phyloP scores from a whole-genome alignment of 2,888 invertebrate species.

The Lymantria monacha region DNA sequence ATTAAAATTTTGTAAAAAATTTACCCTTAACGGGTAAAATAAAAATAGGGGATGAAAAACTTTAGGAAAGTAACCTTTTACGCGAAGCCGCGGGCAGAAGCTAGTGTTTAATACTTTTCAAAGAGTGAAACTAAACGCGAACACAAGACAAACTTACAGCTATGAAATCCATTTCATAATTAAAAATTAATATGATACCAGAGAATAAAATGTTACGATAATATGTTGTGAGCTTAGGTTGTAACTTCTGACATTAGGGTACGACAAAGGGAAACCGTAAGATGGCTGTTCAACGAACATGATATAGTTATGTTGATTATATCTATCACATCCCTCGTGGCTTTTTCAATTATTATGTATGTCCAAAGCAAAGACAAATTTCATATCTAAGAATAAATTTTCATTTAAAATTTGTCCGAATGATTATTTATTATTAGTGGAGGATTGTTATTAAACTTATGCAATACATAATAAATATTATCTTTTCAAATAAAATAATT shows the following conservation, averaged over 20 bases:
- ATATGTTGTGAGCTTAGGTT: conserved; percentile 58
- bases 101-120: too few species aligned
- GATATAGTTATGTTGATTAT: conserved; percentile 64
- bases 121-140: too few species aligned
- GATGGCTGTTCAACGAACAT: conserved; percentile 55
- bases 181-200: conserved; percentile 50
- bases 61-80: too few species aligned
- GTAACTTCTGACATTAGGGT: conserved; percentile 66
- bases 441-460: not conserved
- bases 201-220: conserved; percentile 72
- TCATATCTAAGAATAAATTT: too few species aligned
- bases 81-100: too few species aligned
- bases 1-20: too few species aligned
- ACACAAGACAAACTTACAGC: too few species aligned
- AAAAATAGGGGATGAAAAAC: too few species aligned
- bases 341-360: conserved; percentile 14
- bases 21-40: too few species aligned
- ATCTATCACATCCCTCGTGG: conserved; percentile 16
- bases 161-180: not conserved
- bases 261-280: conserved; percentile 67
- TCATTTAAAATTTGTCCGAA: not conserved
- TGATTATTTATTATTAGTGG: not conserved
- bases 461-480: not conserved
- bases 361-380: not conserved
- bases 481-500: conserved; percentile 16